Conservation (phyloP, 2,797 vertebrate genomes). For the Sebastes hopkinsi region DNA sequence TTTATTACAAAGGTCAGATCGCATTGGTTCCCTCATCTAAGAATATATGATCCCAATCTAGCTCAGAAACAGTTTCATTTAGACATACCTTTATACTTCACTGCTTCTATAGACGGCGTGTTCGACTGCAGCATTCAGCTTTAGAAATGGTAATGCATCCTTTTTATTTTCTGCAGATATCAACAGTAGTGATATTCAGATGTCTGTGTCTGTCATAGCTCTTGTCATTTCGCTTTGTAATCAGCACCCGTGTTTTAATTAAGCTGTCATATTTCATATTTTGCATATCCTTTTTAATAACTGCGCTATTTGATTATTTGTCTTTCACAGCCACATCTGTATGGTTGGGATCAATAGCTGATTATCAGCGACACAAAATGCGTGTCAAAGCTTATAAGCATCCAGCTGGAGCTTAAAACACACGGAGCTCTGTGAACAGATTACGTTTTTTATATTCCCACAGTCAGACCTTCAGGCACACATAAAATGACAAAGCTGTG, state of each 20-base stretch:
- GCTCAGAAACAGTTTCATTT: slow-evolving; percentile 49
- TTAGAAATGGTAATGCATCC: slow-evolving; percentile 3
- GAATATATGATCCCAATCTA: slow-evolving; percentile 62
- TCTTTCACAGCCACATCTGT: slow-evolving; percentile 34
- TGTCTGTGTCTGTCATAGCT: slow-evolving; percentile 19
- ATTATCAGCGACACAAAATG: slow-evolving; percentile 39
- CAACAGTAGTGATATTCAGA: slow-evolving; percentile 28
- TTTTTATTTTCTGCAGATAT: slow-evolving; percentile 28
- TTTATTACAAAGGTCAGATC: slow-evolving; percentile 73
- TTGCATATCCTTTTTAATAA: slow-evolving; percentile 46
- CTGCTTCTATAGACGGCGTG: background rate
- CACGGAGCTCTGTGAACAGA: slow-evolving; percentile 6
- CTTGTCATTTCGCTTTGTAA: slow-evolving; percentile 41
- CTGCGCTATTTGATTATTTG: slow-evolving; percentile 34
- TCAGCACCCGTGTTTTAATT: slow-evolving; percentile 50
- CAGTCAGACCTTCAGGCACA: slow-evolving; percentile 8
- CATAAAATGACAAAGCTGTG: background rate
- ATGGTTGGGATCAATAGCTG: slow-evolving; percentile 53
- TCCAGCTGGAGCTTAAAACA: slow-evolving; percentile 30
- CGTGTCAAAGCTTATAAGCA: slow-evolving; percentile 52
- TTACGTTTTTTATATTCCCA: background rate
- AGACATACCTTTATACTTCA: slow-evolving; percentile 21
- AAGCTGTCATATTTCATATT: slow-evolving; percentile 51
- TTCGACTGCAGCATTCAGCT: background rate
- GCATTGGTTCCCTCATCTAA: slow-evolving; percentile 39